phyloP scores from a whole-genome alignment of 2,113 vertebrate genomes.

The Piprites chloris region DNA sequence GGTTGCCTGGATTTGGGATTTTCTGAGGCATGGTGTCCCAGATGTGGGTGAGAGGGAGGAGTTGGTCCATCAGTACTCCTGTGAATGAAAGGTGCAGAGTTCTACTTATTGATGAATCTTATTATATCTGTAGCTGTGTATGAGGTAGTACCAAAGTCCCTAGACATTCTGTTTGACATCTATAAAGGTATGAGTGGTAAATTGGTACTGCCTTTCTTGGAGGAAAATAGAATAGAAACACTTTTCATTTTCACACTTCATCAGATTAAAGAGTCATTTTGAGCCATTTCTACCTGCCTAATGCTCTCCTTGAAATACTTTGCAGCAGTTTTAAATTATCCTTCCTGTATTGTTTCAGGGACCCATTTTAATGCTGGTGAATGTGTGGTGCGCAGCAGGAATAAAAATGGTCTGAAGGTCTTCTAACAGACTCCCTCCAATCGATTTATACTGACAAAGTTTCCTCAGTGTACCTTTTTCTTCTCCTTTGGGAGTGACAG shows the following conservation, averaged over 20 bases:
- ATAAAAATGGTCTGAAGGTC: background rate
- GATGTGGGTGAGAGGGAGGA: background rate
- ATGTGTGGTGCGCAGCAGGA: background rate
- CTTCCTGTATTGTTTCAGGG: background rate
- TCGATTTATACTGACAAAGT: background rate
- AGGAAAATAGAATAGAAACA: background rate
- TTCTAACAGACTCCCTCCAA: background rate
- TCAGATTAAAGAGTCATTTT: background rate
- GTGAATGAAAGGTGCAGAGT: background rate
- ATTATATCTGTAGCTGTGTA: background rate
- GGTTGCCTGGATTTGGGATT: background rate
- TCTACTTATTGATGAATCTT: background rate
- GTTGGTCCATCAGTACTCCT: background rate
- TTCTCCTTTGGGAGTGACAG: background rate
- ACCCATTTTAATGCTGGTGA: background rate
- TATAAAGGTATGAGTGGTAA: background rate
- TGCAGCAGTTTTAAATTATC: background rate
- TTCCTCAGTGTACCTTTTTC: background rate
- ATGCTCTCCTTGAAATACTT: background rate
- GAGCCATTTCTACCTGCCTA: background rate
- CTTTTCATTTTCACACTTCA: background rate
- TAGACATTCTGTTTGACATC: background rate
- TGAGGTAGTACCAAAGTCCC: background rate
- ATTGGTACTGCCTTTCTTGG: background rate
- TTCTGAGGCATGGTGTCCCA: background rate